A percentile compares a stretch with the other conserved stretches of the same genome.
These are phyloP conservation scores for Archivesica marissinica DNA, from an alignment of 1,140 invertebrate genomes.

Conservation along the genomic window DNA sequence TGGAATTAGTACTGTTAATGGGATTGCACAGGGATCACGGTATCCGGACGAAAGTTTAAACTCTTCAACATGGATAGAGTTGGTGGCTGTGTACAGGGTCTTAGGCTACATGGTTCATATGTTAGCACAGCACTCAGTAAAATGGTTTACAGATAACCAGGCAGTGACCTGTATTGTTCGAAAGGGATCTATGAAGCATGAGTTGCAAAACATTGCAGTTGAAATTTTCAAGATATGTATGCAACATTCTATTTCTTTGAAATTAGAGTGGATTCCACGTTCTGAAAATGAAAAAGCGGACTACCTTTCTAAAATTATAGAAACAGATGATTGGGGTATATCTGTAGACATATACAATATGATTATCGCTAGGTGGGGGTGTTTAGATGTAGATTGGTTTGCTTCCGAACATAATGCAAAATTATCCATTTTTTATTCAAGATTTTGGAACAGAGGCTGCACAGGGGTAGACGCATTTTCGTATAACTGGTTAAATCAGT, in stretches of 20 bases:
- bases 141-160: constrained; percentile 41
- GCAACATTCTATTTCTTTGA: constrained; percentile 15
- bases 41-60: background rate
- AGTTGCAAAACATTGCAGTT: constrained; percentile 48
- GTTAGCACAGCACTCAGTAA: background rate
- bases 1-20: background rate
- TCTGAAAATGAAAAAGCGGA: constrained; percentile 54
- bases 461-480: background rate
- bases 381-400: constrained; percentile 52
- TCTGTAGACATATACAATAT: constrained; percentile 3
- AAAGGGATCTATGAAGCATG: constrained; percentile 7
- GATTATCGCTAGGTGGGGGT: constrained; percentile 5
- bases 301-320: constrained; percentile 45
- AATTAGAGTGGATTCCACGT: constrained; percentile 52
- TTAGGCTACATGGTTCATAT: background rate
- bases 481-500: too few relatives aligned
- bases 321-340: constrained; percentile 59
- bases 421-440: constrained; percentile 45
- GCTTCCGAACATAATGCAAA: constrained; percentile 51
- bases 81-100: constrained; percentile 4
- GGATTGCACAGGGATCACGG: constrained; percentile 1
- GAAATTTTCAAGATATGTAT: constrained; percentile 43
- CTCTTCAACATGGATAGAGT: constrained; percentile 45
- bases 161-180: constrained; percentile 38
- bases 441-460: constrained; percentile 52